Conservation (phyloP, 2,113 vertebrate genomes). For the Catharus minimus region DNA sequence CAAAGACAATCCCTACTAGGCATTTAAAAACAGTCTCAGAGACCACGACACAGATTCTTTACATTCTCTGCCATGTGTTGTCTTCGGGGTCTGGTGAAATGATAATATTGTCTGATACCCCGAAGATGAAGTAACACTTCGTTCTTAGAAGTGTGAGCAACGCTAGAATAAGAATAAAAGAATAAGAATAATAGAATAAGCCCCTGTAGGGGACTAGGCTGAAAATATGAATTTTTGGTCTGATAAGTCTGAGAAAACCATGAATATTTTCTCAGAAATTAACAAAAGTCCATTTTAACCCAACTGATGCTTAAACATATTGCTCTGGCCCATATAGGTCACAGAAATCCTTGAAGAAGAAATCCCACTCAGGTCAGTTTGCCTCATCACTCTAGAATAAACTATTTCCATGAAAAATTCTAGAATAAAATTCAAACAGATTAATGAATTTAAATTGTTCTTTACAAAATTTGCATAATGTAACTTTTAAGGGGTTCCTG, state of each 20-base stretch:
- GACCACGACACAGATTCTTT: background rate
- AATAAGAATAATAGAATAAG: no score
- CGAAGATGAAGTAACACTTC: background rate
- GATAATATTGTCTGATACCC: background rate
- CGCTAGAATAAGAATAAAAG: background rate
- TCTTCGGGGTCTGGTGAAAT: background rate
- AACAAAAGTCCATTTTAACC: background rate
- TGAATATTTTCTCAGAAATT: background rate
- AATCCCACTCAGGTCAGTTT: background rate
- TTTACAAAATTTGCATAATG: background rate
- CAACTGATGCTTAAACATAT: accelerated
- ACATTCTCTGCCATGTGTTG: background rate
- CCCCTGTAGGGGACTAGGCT: background rate
- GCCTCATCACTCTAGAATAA: background rate
- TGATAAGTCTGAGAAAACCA: background rate
- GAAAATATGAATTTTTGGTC: background rate
- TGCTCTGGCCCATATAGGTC: background rate
- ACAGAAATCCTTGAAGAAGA: background rate
- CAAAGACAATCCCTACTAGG: background rate
- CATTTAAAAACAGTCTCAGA: background rate
- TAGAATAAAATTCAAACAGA: background rate
- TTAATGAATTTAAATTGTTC: background rate
- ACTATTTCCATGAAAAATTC: background rate
- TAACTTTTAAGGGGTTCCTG: background rate
- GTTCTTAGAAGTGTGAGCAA: background rate